These are phyloP conservation scores for Melanocharis versteri DNA, from an alignment of 2,113 vertebrate genomes.

Conservation along the genomic window DNA sequence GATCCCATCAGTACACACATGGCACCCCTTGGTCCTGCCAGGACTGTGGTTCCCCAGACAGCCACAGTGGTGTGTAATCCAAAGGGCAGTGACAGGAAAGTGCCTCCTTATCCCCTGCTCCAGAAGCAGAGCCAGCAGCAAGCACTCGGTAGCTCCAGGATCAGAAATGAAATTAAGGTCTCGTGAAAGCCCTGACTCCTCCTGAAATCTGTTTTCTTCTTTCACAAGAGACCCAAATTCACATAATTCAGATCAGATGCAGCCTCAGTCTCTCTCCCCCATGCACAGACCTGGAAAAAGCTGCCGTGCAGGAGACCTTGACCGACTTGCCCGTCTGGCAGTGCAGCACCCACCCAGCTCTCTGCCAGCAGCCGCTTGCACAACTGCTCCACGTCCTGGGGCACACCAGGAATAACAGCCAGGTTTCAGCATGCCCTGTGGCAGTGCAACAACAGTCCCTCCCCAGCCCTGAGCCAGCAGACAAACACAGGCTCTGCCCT, in stretches of 20 bases:
- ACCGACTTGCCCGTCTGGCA: accelerated
- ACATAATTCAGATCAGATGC: background rate
- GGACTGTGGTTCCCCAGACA: background rate
- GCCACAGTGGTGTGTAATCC: background rate
- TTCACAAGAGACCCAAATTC: background rate
- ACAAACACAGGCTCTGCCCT: background rate
- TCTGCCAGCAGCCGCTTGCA: background rate
- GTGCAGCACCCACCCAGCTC: background rate
- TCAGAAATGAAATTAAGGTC: background rate
- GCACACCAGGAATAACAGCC: background rate
- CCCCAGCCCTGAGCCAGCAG: background rate
- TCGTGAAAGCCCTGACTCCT: background rate
- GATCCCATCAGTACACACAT: background rate
- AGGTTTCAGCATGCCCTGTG: background rate
- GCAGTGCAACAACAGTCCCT: background rate
- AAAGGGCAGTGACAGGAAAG: background rate
- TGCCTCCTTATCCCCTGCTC: background rate
- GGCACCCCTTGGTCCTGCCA: background rate
- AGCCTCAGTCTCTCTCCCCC: background rate
- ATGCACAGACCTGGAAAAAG: background rate
- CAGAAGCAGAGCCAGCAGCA: background rate
- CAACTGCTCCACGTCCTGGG: background rate
- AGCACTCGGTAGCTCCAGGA: background rate
- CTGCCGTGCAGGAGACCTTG: background rate
- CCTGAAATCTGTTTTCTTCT: background rate